Evolutionary conservation across 2,797 vertebrate species (phyloP), one percentile per base, ranked within the genome.

Genomic region (Brachymystax lenok): DNA sequence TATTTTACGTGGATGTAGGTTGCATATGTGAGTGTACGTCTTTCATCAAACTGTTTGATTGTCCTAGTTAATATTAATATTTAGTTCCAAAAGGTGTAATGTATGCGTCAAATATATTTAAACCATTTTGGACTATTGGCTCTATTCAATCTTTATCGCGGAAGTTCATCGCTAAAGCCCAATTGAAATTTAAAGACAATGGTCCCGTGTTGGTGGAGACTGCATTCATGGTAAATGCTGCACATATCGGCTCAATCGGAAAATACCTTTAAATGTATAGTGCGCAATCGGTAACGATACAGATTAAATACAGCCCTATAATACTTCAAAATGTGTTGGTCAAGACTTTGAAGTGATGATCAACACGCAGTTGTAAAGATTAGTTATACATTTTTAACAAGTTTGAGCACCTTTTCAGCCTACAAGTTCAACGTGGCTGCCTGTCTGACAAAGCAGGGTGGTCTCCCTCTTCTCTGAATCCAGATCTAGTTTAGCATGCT

Each of bases 11-110:
- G 69, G 46, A 68, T 69, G 67, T 73, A 61, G 76, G 74, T 79
- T 85, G 83, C 83, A 83, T 84, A 76, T 80, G 68, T 82, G 78
- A 82, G 78, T 83, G 74, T 80, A 80, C 81, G 73, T 79, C 80
- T 85, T 83, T 79, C 72, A 83, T 78, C 79, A 73, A 77, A 76
- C 63, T 78, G 80, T 75, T 54, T 79, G 77, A 69, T 80, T 83
- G 85, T 80, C 80, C 85, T 83, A 82, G 79, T 80, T 87, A n/a
- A n/a, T n/a, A n/a, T n/a, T n/a, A 30, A 68, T 24, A 68, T 14
- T 30, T 68, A 33, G 30, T n/a, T 69, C 40, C 33, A 66, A 66
- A 66, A 4, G 21, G 24, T 27, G 5, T 6, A 52, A 5, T 69
- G 30, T 17, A 10, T 33, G 30, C 30, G 7, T 69, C 14, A 69